Base-by-base conservation (phyloP, 1,140 invertebrate genomes). In the Lepidurus packardi region DNA sequence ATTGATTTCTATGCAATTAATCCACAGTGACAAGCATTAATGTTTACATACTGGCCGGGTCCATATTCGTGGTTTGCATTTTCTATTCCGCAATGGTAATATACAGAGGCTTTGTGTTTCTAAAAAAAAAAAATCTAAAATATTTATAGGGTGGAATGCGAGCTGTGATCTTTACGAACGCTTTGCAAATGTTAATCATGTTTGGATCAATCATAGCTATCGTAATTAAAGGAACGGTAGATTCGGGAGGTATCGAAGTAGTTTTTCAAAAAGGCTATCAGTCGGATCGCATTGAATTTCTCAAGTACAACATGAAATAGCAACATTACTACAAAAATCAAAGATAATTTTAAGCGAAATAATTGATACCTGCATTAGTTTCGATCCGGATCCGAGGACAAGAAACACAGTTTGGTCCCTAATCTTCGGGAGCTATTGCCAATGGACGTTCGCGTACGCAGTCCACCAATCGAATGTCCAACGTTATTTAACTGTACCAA, bases 231-330 rank as follows among this genome's bases (percentile, higher is more conserved):
- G 74, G 74, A n/a, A 43, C 44, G 7, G 7, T 43, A 34, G 74
- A 75, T n/a, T 41, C 44, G 6, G 74, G 16, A 7, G 74, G 74
- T 25, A 16, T 75, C 13, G 74, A 21, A 75, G 44, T 41, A 1
- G 21, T 75, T 75, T 75, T 41, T 41, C 11, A 41, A 24, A 81
- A 80, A 44, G 81, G 81, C 11, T 43, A 77, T 25, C 73, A 81
- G 13, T 78, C 79, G 1, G 80, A 77, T 42, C 73, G 82, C 16
- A 75, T 80, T 1, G 76, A 83, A 25, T 82, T 82, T 65, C 79
- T 82, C 45, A 82, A 84, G 84, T 84, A 78, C 34, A 24, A 25
- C 5, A 16, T n/a, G 21, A 78, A 7, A 41, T 24, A 21, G 42
- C 21, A 10, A 5, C 41, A 11, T 78, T 78, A 7, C 21, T 77